These are phyloP conservation scores for Xestobium rufovillosum DNA, from an alignment of 2,888 invertebrate species.

Conservation along the genomic window DNA sequence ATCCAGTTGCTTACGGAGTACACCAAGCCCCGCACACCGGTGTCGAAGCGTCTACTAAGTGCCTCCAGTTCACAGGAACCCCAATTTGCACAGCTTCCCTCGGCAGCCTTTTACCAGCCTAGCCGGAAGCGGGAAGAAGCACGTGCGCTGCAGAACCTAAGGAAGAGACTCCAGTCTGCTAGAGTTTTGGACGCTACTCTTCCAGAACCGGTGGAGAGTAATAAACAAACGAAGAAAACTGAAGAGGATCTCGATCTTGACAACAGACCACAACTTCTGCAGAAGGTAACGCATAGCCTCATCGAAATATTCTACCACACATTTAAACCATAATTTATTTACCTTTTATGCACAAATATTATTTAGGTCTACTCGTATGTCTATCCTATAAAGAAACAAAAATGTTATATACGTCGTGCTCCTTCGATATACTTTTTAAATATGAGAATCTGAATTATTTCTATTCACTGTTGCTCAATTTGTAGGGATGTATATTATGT, in stretches of 20 bases:
- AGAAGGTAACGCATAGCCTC: slow-evolving; percentile 48
- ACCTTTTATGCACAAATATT: no score
- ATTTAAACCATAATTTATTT: no score
- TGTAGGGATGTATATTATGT: no score
- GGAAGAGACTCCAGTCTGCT: slow-evolving; percentile 55
- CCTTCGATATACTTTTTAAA: no score
- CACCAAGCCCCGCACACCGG: slow-evolving; percentile 29
- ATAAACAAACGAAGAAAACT: slow-evolving; percentile 20
- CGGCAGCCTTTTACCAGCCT: slow-evolving; percentile 51
- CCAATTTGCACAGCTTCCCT: slow-evolving; percentile 39
- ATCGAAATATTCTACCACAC: no score
- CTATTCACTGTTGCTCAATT: no score
- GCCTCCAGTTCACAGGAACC: slow-evolving; percentile 33
- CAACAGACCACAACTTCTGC: slow-evolving; percentile 56
- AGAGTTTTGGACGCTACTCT: slow-evolving; percentile 49
- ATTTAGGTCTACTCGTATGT: no score
- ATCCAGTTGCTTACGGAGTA: slow-evolving; percentile 30
- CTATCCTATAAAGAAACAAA: no score
- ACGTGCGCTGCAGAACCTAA: slow-evolving; percentile 59
- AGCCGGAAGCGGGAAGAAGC: slow-evolving; percentile 61
- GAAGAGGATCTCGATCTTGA: slow-evolving; percentile 47
- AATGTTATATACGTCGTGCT: no score
- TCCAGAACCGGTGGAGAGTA: slow-evolving; percentile 37
- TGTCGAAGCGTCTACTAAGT: slow-evolving; percentile 34
- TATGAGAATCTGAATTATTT: no score